These are phyloP conservation scores for Neuroterus valhalla DNA, from an alignment of 1,140 invertebrate genomes.

Conservation along the genomic window DNA sequence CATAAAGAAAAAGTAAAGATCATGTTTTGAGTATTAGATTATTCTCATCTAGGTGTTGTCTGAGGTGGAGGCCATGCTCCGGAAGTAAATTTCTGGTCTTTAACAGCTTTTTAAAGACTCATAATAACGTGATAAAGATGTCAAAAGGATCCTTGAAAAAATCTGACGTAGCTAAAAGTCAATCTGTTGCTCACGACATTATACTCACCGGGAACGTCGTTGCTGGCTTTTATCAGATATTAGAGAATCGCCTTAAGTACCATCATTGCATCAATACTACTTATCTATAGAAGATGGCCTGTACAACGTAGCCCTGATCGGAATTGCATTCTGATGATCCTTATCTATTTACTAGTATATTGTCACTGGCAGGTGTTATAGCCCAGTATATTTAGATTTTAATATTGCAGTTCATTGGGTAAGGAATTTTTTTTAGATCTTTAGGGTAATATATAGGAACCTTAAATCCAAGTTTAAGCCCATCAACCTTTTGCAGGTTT, in stretches of 20 bases:
- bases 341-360: background rate
- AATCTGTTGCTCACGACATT: background rate
- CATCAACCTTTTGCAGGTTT: too few species aligned
- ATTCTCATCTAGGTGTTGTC: too few species aligned
- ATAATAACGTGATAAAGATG: background rate
- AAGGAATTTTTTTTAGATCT: too few species aligned
- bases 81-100: too few species aligned
- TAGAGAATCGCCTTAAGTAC: constrained; percentile 1
- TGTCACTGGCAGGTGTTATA: background rate
- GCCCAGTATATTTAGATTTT: background rate
- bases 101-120: background rate
- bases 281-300: background rate
- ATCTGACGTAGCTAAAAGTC: constrained; percentile 7
- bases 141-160: constrained; percentile 10
- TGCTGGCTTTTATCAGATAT: constrained; percentile 8
- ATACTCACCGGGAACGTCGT: background rate
- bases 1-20: too few species aligned
- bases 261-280: background rate
- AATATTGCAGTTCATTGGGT: too few species aligned
- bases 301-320: background rate
- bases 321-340: background rate
- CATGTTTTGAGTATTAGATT: too few species aligned
- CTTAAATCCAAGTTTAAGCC: too few species aligned
- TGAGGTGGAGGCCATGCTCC: too few species aligned
- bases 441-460: too few species aligned